phyloP scores from a whole-genome alignment of 2,888 invertebrate species.

The Schizaphis graminum region DNA sequence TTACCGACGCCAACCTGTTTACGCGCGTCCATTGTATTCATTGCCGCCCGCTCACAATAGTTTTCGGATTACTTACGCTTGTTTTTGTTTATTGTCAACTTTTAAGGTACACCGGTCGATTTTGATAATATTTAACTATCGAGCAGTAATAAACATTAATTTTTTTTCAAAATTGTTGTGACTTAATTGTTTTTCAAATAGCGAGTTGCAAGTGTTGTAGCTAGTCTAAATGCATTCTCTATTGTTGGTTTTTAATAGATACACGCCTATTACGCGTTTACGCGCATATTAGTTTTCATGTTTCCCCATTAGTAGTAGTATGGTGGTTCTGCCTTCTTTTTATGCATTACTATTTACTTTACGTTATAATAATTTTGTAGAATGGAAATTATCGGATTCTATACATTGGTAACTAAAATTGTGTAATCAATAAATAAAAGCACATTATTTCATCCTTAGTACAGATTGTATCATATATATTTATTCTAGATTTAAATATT shows the following conservation, averaged over 20 bases:
- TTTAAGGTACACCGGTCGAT: background rate
- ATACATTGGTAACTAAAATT: background rate
- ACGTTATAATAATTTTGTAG: background rate
- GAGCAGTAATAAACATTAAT: no score
- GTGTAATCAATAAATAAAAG: background rate
- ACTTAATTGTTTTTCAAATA: no score
- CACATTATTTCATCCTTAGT: no score
- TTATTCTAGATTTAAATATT: no score
- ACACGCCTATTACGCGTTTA: background rate
- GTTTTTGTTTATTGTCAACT: background rate
- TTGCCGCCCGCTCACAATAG: background rate
- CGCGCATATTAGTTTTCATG: background rate
- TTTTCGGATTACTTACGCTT: background rate
- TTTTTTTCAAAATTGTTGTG: no score
- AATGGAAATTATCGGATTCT: background rate
- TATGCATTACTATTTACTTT: background rate
- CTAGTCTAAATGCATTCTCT: no score
- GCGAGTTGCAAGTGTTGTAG: no score
- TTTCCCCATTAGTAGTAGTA: background rate
- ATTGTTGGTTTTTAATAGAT: background rate
- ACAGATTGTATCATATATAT: no score
- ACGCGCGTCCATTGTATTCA: background rate
- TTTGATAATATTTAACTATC: background rate
- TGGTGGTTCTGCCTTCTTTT: background rate
- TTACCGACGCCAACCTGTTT: background rate